Evolutionary conservation across 2,888 invertebrate species (phyloP).

Genomic region (Mythimna albipuncta): DNA sequence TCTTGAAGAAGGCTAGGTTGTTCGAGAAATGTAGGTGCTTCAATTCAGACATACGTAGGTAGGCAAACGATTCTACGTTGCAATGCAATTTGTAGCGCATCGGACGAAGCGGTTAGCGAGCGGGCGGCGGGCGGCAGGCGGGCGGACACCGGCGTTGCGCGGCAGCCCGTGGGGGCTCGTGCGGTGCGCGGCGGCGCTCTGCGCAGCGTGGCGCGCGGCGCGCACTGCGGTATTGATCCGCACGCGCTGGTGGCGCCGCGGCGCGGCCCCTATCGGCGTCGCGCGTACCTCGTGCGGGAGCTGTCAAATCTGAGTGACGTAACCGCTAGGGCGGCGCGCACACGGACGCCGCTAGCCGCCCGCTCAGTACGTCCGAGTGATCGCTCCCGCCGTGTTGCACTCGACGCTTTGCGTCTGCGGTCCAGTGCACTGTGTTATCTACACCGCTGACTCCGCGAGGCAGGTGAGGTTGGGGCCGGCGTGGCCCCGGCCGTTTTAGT

Average conservation of each 20-base stretch:
- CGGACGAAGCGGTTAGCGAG: constrained; percentile 15
- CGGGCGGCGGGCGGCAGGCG: constrained; percentile 2
- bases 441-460: constrained; percentile 75
- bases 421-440: constrained; percentile 71
- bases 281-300: constrained; percentile 70
- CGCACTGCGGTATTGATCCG: constrained; percentile 71
- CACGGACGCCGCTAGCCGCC: constrained; percentile 83
- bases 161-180: constrained; percentile 39
- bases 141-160: constrained; percentile 1
- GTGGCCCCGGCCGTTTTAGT: constrained; percentile 77
- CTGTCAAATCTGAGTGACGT: constrained; percentile 86
- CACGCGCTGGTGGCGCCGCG: constrained; percentile 77
- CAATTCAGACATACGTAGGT: neutral
- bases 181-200: constrained; percentile 52
- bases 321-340: constrained; percentile 83
- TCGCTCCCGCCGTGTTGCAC: constrained; percentile 71
- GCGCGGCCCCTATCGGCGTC: constrained; percentile 64
- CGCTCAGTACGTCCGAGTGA: constrained; percentile 79
- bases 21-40: neutral
- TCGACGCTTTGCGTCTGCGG: constrained; percentile 71
- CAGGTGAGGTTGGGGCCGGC: constrained; percentile 82
- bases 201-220: constrained; percentile 58
- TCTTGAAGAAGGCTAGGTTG: neutral
- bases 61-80: constrained; percentile 19
- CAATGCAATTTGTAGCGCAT: constrained; percentile 39